Base-by-base conservation (phyloP, 2,888 invertebrate genomes). In the Pristionchus entomophagus region DNA sequence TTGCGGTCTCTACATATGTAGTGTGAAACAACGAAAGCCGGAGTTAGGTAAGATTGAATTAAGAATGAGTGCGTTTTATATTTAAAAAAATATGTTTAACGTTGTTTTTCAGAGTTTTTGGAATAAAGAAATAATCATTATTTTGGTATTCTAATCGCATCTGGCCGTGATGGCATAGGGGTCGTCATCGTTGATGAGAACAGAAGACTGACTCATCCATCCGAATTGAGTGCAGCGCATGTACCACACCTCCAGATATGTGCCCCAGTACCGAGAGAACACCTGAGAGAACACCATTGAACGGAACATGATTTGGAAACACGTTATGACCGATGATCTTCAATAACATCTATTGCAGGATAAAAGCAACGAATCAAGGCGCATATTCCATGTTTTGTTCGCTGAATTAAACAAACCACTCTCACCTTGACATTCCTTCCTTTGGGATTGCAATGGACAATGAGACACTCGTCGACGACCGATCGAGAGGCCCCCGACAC, bases 161-260 rank as follows among this genome's bases (percentile, higher is more conserved):
- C 59, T 56, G 14, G 82, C 82, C 10, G 82, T 82, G 10, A 82
- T 41, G 12, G 38, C n/a, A 26, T 59, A 82, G 12, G 82, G 82
- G 22, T 82, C 59, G 59, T 38, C 41, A 32, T 82, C 82, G 59
- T 82, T 82, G 56, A 82, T 82, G 41, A 82, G 59, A 0, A 82
- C 59, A 10, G 82, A 82, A 3, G 82, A 82, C 41, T 82, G 82
- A 22, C 56, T 59, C 82, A 82, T 82, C 82, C 82, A 82, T 12
- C 82, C 82, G 45, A 19, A 51, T 29, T 53, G 51, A 6, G 35
- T 59, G 56, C 82, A 82, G 5, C 82, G 56, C 82, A 82, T 82
- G 82, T 59, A 82, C 82, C 82, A 82, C 22, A 82, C 82, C 56
- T 82, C 82, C 35, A 82, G 56, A 38, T 41, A 82, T 19, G 82